phyloP scores from a whole-genome alignment of 2,888 invertebrate genomes.

The Aspidiotus rigidus region DNA sequence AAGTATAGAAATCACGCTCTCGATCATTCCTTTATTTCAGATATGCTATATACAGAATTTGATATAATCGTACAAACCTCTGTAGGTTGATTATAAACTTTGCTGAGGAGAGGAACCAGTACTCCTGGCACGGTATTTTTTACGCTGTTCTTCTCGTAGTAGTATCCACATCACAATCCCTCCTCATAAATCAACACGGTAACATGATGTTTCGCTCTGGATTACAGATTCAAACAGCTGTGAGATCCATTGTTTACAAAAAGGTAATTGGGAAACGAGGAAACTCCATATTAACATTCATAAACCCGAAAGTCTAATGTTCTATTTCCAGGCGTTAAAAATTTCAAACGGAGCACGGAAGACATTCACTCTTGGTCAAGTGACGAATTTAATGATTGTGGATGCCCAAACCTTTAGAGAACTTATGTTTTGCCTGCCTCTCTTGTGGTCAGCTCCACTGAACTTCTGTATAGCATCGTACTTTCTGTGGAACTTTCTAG shows the following conservation, averaged over 20 bases:
- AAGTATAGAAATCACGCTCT: slow-evolving; percentile 50
- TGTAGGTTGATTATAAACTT: too few species aligned
- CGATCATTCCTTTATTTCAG: too few species aligned
- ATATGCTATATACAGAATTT: too few species aligned
- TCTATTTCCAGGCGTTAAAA: slow-evolving; percentile 40
- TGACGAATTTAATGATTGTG: slow-evolving; percentile 48
- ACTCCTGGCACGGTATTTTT: slow-evolving; percentile 50
- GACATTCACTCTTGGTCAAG: slow-evolving; percentile 46
- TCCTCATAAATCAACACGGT: slow-evolving; percentile 50
- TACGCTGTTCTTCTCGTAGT: slow-evolving; percentile 49
- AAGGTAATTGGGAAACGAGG: slow-evolving; percentile 41
- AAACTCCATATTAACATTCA: too few species aligned
- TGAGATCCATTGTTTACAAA: slow-evolving; percentile 50
- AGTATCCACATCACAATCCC: slow-evolving; percentile 47
- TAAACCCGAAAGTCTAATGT: too few species aligned
- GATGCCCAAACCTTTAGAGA: slow-evolving; percentile 47
- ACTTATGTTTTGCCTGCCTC: slow-evolving; percentile 45
- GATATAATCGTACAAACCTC: too few species aligned
- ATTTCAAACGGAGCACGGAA: slow-evolving; percentile 44
- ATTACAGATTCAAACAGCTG: slow-evolving; percentile 49
- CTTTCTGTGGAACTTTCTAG: slow-evolving; percentile 45
- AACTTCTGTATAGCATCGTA: slow-evolving; percentile 50
- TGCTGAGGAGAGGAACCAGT: too few species aligned
- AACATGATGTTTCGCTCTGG: slow-evolving; percentile 49
- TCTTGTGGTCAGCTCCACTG: slow-evolving; percentile 48